Evolutionary conservation across 2,113 vertebrate genomes (phyloP).

Genomic region (Leptobrachium ailaonicum): DNA sequence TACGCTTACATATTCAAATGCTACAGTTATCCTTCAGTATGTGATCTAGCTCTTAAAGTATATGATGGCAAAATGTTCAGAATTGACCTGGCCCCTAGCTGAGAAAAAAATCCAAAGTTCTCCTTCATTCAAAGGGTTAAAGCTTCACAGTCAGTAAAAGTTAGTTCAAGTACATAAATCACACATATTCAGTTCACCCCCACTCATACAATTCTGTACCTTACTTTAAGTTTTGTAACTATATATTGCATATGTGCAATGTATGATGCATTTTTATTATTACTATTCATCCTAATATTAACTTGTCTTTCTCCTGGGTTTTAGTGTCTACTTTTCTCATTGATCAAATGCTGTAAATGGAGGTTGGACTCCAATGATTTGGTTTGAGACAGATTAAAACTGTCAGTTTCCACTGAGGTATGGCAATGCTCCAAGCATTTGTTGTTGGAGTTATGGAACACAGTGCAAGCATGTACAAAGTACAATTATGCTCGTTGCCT

Average conservation of each 20-base stretch:
- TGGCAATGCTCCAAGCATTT: conserved; percentile 40
- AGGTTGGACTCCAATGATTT: conserved; percentile 24
- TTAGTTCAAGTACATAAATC: neutral
- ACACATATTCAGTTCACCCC: too few species aligned
- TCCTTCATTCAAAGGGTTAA: too few species aligned
- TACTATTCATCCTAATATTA: neutral
- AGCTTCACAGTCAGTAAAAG: neutral
- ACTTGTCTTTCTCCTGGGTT: conserved; percentile 9
- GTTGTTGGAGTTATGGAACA: neutral
- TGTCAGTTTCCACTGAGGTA: conserved; percentile 32
- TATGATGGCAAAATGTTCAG: too few species aligned
- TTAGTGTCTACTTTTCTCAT: conserved; percentile 16
- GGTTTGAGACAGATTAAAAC: conserved; percentile 35
- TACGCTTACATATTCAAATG: too few species aligned
- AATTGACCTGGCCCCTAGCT: too few species aligned
- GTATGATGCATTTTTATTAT: too few species aligned
- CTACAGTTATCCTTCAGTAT: too few species aligned
- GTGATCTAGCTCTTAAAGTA: too few species aligned
- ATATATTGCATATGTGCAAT: neutral
- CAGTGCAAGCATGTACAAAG: neutral
- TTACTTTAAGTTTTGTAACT: neutral
- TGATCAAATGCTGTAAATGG: conserved; percentile 15
- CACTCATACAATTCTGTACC: too few species aligned
- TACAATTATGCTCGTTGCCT: neutral
- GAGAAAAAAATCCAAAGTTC: too few species aligned